These are phyloP conservation scores for Smittia sp. DNA, from an alignment of 2,888 invertebrate genomes.

Conservation along the genomic window DNA sequence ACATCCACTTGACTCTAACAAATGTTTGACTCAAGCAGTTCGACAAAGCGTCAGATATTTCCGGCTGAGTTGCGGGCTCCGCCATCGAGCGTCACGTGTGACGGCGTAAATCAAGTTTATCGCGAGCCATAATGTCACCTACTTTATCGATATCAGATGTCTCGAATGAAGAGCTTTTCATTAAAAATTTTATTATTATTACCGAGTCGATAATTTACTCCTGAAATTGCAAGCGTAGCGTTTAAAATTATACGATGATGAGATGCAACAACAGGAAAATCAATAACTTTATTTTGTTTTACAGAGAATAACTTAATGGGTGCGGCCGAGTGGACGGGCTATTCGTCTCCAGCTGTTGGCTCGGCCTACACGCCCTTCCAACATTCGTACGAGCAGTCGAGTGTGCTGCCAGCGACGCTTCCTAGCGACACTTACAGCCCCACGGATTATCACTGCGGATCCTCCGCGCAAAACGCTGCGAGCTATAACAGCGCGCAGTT, in stretches of 20 bases:
- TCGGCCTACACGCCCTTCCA: conserved; percentile 55
- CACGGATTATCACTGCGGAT: conserved; percentile 26
- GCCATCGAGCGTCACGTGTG: too few species aligned
- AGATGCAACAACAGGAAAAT: background rate
- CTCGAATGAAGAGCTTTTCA: conserved; percentile 12
- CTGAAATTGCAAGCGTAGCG: background rate
- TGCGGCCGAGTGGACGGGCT: conserved; percentile 64
- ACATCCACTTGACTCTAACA: too few species aligned
- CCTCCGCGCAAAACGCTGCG: conserved; percentile 1
- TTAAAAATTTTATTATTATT: conserved; percentile 34
- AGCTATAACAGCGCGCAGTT: conserved; percentile 44
- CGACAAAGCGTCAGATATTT: conserved; percentile 27
- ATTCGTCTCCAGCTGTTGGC: conserved; percentile 55
- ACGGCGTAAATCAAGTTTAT: background rate
- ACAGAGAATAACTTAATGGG: conserved; percentile 62
- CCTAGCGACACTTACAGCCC: conserved; percentile 31
- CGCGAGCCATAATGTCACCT: background rate
- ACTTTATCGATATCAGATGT: conserved; percentile 31
- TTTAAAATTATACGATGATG: conserved; percentile 8
- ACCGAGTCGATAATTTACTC: conserved; percentile 21
- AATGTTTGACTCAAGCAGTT: background rate
- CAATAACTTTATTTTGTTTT: conserved; percentile 45
- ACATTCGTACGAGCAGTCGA: conserved; percentile 24
- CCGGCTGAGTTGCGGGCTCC: background rate
- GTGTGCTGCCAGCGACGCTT: conserved; percentile 24